Base-by-base conservation (phyloP, 1,140 invertebrate genomes). In the Scylla paramamosain region DNA sequence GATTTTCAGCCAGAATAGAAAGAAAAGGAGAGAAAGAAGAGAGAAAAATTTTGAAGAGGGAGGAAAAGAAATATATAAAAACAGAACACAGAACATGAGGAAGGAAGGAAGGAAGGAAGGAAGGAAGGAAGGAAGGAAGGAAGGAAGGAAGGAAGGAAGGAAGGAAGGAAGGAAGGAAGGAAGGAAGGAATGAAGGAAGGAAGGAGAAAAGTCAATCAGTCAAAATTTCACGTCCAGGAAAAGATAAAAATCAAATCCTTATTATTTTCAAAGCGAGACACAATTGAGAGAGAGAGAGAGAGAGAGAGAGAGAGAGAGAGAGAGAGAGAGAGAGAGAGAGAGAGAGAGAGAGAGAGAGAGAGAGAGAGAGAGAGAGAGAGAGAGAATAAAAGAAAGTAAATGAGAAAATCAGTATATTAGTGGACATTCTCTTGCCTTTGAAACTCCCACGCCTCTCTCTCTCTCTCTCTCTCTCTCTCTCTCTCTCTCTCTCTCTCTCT, bases 121-220 rank as follows among this genome's bases (percentile, higher is more conserved):
- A 90, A 12, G 46, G n/a, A 46, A n/a, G 46, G 46, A 46, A 12
- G 25, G 14, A 46, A 10, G 8, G 39, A 90, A n/a, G 46, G 88
- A 90, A 39, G n/a, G 39, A 90, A 7, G 46, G 88, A 46, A 12
- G 10, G n/a, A 28, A 39, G 16, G 84, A 86, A 31, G 48, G 45
- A 52, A 67, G 48, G 59, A 29, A 91, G 48, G 59, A 48, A 91
- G 48, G 59, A 29, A 91, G 90, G 59, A 29, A 91, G 90, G 59
- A 29, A 91, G 90, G 31, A 48, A 91, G 46, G n/a, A 28, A 59
- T 6, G 10, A 8, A 46, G 45, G 4, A 52, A 29, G 88, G n/a
- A 52, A 14, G 48, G 14, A 52, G 14, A 52, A 52, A 14, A 6
- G 48, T 6, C 6, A 52, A 52, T 52, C n/a, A n/a, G n/a, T n/a